Evolutionary conservation across 2,888 invertebrate genomes (phyloP), one percentile per base, ranked within the genome.

Genomic region (Amphipyra tragopoginis): DNA sequence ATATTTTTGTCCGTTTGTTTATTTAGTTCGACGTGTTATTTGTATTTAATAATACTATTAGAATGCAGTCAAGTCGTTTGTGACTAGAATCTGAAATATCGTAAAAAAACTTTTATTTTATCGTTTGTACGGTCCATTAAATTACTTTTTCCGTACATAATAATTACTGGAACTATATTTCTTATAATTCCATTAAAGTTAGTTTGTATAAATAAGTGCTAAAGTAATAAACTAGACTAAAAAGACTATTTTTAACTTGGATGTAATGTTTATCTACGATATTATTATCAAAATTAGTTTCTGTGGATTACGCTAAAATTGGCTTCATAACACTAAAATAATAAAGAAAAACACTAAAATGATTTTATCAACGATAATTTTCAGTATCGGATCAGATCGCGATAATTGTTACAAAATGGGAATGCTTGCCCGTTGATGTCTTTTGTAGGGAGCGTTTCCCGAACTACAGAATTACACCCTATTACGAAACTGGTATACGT

Each of bases 401-500:
- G 34, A 36, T 7, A 5, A 36, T 0, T 29, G 29, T 2, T 5
- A 5, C 7, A 29, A 7, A 7, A 29, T 29, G 7, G 29, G 7
- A 29, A 29, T 7, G 29, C 6, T 29, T 29, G 13, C 14, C 71
- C 93, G 93, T 93, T 93, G 89, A 93, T 85, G 88, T 93, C 93
- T 92, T 91, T 92, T 90, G 63, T 79, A 86, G 40, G 68, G 69
- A 54, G 54, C 43, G 39, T 52, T 60, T 40, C 15, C 48, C 54
- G 42, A 44, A 53, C 15, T n/a, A 14, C 29, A 0, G 11, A 44
- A 49, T n/a, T 7, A 14, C 44, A 42, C 5, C 43, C 26, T 45
- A 44, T 3, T 3, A 7, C 15, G 11, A 26, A 45, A 47, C 5
- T 15, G 15, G 42, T n/a, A 15, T 29, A 44, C 21, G n/a, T 7